Percentiles rank a stretch among this genome's conserved stretches.
These are phyloP conservation scores for Oncorhynchus mykiss DNA, from an alignment of 2,113 vertebrate genomes.

Conservation along the genomic window DNA sequence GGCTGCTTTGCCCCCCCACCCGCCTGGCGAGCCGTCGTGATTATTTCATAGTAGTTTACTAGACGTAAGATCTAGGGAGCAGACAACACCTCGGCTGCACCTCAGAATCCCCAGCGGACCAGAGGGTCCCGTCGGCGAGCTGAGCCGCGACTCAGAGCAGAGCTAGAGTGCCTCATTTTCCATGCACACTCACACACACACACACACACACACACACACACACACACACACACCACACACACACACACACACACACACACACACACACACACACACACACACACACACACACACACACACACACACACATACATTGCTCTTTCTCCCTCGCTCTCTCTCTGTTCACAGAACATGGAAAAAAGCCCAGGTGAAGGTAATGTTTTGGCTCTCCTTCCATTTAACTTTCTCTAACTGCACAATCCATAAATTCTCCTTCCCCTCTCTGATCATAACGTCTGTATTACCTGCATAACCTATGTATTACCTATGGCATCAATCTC, in stretches of 20 bases:
- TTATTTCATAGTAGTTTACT: constrained; percentile 61
- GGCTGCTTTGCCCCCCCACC: constrained; percentile 40
- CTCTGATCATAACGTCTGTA: constrained; percentile 28
- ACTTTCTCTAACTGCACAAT: constrained; percentile 21
- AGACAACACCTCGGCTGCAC: constrained; percentile 34
- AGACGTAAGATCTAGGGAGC: constrained; percentile 49
- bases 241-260: background rate
- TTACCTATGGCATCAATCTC: constrained; percentile 44
- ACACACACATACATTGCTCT: background rate
- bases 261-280: no score
- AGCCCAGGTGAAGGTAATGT: constrained; percentile 27
- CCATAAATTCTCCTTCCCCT: constrained; percentile 15
- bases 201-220: background rate
- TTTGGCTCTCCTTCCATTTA: constrained; percentile 10
- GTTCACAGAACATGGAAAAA: constrained; percentile 10
- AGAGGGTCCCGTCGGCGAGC: constrained; percentile 14
- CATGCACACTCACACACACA: background rate
- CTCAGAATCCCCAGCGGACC: constrained; percentile 38
- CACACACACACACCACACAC: background rate
- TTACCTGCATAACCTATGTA: background rate
- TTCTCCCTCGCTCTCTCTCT: background rate
- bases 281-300: background rate
- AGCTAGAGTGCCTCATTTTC: constrained; percentile 27
- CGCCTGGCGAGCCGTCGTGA: constrained; percentile 50
- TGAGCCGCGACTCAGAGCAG: constrained; percentile 20